Evolutionary conservation across 2,888 invertebrate genomes (phyloP).

Genomic region (Idaea straminata): DNA sequence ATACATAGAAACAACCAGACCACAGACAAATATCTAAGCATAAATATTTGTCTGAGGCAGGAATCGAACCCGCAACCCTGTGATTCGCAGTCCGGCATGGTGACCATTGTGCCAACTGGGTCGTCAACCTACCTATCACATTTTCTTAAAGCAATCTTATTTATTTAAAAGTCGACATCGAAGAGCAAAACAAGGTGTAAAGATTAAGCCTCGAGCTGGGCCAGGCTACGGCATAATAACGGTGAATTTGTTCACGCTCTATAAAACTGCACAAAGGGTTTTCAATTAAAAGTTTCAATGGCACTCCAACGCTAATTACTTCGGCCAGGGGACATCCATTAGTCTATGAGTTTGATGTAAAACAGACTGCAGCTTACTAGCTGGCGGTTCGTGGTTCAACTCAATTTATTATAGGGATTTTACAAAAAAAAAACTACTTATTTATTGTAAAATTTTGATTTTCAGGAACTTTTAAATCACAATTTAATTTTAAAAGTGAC

Average conservation of each 20-base stretch:
- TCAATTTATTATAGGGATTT: not conserved
- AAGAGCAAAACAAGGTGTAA: conserved; percentile 43
- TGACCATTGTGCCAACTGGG: no score
- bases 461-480: no score
- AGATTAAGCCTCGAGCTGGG: conserved; percentile 44
- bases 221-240: conserved; percentile 52
- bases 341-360: conserved; percentile 35
- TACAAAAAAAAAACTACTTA: not conserved
- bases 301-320: conserved; percentile 71
- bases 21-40: no score
- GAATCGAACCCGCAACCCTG: no score
- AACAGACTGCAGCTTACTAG: conserved; percentile 11
- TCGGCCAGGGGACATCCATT: conserved; percentile 67
- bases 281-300: conserved; percentile 79
- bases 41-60: no score
- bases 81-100: no score
- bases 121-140: not conserved
- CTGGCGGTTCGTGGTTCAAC: not conserved
- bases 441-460: conserved; percentile 54
- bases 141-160: not conserved
- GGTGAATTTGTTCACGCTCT: conserved; percentile 67
- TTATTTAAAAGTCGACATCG: conserved; percentile 3
- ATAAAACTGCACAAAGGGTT: conserved; percentile 76
- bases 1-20: no score
- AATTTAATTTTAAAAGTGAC: no score